These are phyloP conservation scores for Lasioglossum villosulum DNA, from an alignment of 2,888 invertebrate species.

Conservation along the genomic window DNA sequence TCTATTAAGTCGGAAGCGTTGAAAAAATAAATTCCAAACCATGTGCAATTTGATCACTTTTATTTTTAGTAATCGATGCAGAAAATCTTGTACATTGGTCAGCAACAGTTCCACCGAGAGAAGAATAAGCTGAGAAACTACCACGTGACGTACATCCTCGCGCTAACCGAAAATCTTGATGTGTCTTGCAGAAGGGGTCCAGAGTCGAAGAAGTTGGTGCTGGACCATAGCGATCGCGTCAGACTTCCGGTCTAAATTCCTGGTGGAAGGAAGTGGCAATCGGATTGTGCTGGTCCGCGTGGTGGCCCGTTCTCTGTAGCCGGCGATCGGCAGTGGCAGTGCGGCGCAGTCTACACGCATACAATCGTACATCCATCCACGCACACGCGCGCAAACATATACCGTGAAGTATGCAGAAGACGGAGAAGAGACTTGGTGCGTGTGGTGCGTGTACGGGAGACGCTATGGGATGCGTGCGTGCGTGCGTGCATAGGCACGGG, in stretches of 20 bases:
- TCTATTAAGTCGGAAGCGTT: too few relatives aligned
- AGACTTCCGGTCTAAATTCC: constrained; percentile 5
- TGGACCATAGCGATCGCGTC: neutral
- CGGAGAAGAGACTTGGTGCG: constrained; percentile 36
- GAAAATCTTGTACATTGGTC: too few relatives aligned
- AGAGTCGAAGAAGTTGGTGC: neutral
- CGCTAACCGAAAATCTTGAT: neutral
- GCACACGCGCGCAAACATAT: too few relatives aligned
- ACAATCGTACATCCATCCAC: neutral
- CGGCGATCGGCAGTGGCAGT: neutral
- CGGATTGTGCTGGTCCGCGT: constrained; percentile 3
- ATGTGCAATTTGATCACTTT: too few relatives aligned
- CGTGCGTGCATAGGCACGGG: constrained; percentile 43
- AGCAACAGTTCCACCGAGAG: too few relatives aligned
- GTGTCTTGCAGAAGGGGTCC: neutral
- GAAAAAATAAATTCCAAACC: too few relatives aligned
- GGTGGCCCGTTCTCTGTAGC: constrained; percentile 1
- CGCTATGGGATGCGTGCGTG: constrained; percentile 20
- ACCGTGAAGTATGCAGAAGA: constrained; percentile 43
- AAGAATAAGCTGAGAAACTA: neutral
- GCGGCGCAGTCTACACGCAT: neutral
- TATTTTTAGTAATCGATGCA: too few relatives aligned
- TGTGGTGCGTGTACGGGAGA: constrained; percentile 14
- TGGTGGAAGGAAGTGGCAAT: neutral
- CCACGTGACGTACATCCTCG: neutral